phyloP scores from a whole-genome alignment of 2,888 invertebrate species.

The Scaptomyza tumidula region DNA sequence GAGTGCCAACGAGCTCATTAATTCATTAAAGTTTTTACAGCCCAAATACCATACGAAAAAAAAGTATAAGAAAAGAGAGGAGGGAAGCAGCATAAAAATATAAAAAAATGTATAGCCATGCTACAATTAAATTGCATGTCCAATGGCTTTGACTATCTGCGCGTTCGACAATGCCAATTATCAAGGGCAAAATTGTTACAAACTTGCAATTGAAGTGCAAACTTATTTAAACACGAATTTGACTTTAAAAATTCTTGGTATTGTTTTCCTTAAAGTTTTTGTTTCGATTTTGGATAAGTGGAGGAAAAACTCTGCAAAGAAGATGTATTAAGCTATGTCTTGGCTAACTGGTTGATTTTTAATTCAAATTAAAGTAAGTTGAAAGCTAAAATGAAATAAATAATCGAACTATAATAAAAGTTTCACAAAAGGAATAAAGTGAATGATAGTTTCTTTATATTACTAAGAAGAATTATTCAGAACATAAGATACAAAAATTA shows the following conservation, averaged over 20 bases:
- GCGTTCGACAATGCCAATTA: neutral
- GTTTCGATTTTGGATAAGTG: too few species aligned
- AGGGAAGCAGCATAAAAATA: neutral
- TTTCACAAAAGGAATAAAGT: too few species aligned
- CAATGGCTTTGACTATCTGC: constrained; percentile 15
- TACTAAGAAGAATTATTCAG: too few species aligned
- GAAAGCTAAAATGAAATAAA: too few species aligned
- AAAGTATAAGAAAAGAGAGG: neutral
- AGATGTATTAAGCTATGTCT: too few species aligned
- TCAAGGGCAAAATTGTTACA: constrained; percentile 8
- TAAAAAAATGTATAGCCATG: constrained; percentile 1
- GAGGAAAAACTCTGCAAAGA: too few species aligned
- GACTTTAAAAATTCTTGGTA: neutral
- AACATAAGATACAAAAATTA: too few species aligned
- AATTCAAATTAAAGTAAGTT: too few species aligned
- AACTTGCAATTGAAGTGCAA: constrained; percentile 8
- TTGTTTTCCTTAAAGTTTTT: neutral
- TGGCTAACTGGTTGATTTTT: too few species aligned
- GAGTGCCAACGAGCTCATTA: constrained; percentile 62
- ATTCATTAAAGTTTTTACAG: constrained; percentile 64
- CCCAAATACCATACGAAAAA: constrained; percentile 24
- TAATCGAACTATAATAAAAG: too few species aligned
- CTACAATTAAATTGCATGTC: constrained; percentile 34
- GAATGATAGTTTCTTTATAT: too few species aligned
- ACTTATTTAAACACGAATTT: constrained; percentile 1